Evolutionary conservation across 1,140 invertebrate species (phyloP).

Genomic region (Drosophila azteca): DNA sequence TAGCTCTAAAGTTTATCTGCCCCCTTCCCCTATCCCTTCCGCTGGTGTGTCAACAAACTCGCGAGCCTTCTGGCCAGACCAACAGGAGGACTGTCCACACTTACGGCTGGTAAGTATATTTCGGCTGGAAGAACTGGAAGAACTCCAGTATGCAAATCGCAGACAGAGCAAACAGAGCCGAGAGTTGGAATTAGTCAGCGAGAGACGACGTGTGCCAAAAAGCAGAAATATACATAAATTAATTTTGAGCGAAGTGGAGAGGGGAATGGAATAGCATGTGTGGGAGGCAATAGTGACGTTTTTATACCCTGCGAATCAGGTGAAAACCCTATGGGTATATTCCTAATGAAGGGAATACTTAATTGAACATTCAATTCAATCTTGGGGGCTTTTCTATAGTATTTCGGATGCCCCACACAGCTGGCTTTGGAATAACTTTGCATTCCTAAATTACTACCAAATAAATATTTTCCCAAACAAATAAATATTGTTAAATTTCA

Average conservation of each 20-base stretch:
- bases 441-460: slow-evolving; percentile 17
- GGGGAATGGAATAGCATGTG: background rate
- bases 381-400: background rate
- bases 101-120: slow-evolving; percentile 31
- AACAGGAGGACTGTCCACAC: background rate
- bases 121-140: background rate
- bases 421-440: slow-evolving; percentile 7
- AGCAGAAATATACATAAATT: slow-evolving; percentile 67
- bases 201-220: slow-evolving; percentile 64
- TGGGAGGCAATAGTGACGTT: slow-evolving; percentile 14
- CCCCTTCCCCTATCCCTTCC: slow-evolving; percentile 3
- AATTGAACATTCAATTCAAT: too few relatives aligned
- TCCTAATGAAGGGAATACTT: too few relatives aligned
- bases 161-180: slow-evolving; percentile 20
- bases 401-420: slow-evolving; percentile 7
- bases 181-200: slow-evolving; percentile 44
- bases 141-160: slow-evolving; percentile 35
- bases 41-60: slow-evolving; percentile 72
- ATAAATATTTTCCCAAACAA: slow-evolving; percentile 5
- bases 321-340: too few relatives aligned
- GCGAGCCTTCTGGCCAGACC: slow-evolving; percentile 38
- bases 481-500: slow-evolving; percentile 20
- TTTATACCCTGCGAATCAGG: slow-evolving; percentile 13
- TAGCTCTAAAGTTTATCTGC: slow-evolving; percentile 57
- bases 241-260: slow-evolving; percentile 12